Evolutionary conservation across 2,888 invertebrate genomes (phyloP).

Genomic region (Monopis laevigella): DNA sequence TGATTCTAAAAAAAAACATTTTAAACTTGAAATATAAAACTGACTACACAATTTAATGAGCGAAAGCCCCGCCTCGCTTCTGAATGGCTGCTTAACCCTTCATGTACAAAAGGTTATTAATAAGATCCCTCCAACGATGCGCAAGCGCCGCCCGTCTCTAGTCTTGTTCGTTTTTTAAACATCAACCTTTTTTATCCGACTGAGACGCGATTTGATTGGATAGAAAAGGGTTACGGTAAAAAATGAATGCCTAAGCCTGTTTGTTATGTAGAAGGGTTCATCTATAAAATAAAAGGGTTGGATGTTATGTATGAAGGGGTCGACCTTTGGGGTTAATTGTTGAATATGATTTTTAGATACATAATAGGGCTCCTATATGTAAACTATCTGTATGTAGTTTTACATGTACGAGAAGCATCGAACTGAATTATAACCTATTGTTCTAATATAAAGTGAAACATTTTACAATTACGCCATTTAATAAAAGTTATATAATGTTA

Average conservation of each 20-base stretch:
- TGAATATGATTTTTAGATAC: no score
- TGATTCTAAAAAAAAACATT: no score
- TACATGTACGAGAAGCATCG: no score
- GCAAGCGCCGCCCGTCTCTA: constrained; percentile 44
- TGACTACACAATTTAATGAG: no score
- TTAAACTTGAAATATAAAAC: no score
- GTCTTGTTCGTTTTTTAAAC: constrained; percentile 55
- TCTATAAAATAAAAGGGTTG: constrained; percentile 46
- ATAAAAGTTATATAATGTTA: no score
- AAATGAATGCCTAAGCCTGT: constrained; percentile 1
- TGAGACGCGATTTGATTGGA: constrained; percentile 40
- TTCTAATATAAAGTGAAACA: no score
- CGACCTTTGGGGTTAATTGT: constrained; percentile 34
- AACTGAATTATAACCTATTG: no score
- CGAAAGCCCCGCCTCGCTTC: constrained; percentile 43
- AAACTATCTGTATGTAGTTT: neutral
- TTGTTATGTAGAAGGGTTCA: constrained; percentile 24
- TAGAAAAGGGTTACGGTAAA: constrained; percentile 58
- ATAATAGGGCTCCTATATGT: neutral
- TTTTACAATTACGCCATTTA: no score
- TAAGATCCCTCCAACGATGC: constrained; percentile 38
- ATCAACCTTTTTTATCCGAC: constrained; percentile 15
- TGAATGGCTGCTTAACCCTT: constrained; percentile 57
- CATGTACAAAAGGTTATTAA: constrained; percentile 58
- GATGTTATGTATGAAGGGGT: constrained; percentile 27